Conservation (phyloP, 2,113 vertebrate genomes). For the Datnioides undecimradiatus region DNA sequence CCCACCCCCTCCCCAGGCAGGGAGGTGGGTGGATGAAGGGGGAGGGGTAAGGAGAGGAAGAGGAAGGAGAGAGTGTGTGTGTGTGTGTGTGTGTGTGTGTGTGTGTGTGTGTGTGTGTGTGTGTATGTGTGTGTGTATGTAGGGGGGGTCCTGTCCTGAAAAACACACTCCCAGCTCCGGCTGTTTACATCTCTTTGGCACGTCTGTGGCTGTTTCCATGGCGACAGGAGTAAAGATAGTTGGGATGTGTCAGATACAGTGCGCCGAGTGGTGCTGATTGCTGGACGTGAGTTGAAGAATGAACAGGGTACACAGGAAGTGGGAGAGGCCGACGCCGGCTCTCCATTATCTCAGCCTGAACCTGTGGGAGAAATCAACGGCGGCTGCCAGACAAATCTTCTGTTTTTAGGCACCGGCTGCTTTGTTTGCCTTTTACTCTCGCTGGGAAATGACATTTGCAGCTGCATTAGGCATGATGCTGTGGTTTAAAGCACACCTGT, state of each 20-base stretch:
- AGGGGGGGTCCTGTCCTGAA: constrained; percentile 23
- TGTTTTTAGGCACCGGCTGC: constrained; percentile 4
- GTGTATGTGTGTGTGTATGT: no score
- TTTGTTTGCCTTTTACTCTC: constrained; percentile 24
- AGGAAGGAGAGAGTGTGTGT: no score
- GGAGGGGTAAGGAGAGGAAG: background rate
- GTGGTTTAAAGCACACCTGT: constrained; percentile 15
- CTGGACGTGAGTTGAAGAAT: constrained; percentile 56
- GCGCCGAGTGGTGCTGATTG: constrained; percentile 31
- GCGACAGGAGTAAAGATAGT: constrained; percentile 77
- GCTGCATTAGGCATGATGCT: background rate
- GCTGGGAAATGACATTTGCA: constrained; percentile 6
- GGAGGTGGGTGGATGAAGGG: background rate
- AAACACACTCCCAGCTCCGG: constrained; percentile 47
- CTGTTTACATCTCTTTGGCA: constrained; percentile 78
- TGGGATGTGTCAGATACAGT: constrained; percentile 52
- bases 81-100: no score
- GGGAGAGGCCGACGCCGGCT: constrained; percentile 6
- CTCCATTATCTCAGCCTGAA: constrained; percentile 28
- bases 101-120: no score
- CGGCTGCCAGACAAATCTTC: background rate
- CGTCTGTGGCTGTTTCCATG: constrained; percentile 80
- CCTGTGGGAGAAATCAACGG: constrained; percentile 10
- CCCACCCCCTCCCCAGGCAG: background rate
- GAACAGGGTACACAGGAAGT: constrained; percentile 42